Evolutionary conservation across 2,888 invertebrate genomes (phyloP).

Genomic region (Dione vanillae): DNA sequence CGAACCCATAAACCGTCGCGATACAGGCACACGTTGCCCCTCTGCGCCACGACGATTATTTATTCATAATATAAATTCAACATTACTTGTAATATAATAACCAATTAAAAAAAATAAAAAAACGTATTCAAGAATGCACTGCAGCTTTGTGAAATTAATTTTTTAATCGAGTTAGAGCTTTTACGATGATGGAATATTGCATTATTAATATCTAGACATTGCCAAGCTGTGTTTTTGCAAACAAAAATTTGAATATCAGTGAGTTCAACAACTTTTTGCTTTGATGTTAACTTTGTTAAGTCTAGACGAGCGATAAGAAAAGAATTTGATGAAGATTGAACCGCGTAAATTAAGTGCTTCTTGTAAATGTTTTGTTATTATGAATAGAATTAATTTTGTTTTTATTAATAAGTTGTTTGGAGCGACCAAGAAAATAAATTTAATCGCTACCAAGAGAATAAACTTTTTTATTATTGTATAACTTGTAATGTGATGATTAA

Average conservation of each 20-base stretch:
- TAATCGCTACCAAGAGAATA: too few species aligned
- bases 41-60: too few species aligned
- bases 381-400: conserved; percentile 37
- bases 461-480: too few species aligned
- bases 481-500: too few species aligned
- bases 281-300: conserved; percentile 41
- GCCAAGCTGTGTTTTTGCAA: not conserved
- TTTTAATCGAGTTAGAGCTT: not conserved
- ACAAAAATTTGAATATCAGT: conserved; percentile 30
- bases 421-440: not conserved
- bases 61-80: too few species aligned
- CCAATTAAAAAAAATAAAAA: too few species aligned
- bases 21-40: too few species aligned
- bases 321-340: conserved; percentile 41
- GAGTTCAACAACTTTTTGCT: conserved; percentile 35
- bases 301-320: conserved; percentile 48
- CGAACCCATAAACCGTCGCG: too few species aligned
- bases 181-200: conserved; percentile 3
- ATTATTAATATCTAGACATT: not conserved
- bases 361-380: conserved; percentile 37
- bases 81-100: too few species aligned
- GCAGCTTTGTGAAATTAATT: not conserved
- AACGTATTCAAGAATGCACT: not conserved
- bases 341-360: conserved; percentile 33
- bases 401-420: conserved; percentile 16